These are phyloP conservation scores for Garra rufa DNA, from an alignment of 2,113 vertebrate species.

Conservation along the genomic window DNA sequence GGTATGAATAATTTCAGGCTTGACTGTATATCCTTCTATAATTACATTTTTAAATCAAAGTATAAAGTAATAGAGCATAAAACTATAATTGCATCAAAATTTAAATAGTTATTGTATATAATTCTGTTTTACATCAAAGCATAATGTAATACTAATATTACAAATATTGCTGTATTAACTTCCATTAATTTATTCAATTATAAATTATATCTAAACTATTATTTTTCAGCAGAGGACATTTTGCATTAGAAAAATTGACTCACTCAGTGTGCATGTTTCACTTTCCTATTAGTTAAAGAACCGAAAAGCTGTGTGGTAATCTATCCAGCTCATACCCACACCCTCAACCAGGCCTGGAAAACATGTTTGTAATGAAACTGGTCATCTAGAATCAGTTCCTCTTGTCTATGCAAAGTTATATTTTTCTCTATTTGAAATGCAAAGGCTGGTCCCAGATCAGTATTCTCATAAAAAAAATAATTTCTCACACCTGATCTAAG, in stretches of 20 bases:
- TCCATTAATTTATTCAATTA: background rate
- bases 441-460: background rate
- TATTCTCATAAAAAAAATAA: background rate
- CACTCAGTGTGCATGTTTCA: background rate
- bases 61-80: too few species aligned
- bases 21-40: too few species aligned
- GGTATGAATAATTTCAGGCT: too few species aligned
- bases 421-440: background rate
- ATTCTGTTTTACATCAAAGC: too few species aligned
- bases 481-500: background rate
- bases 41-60: too few species aligned
- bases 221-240: background rate
- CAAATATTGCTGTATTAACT: background rate
- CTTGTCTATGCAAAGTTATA: background rate
- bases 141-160: too few species aligned
- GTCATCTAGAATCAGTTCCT: slow-evolving; percentile 5
- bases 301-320: background rate
- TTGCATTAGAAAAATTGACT: background rate
- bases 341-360: background rate
- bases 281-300: slow-evolving; percentile 15
- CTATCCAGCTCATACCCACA: background rate
- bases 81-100: too few species aligned
- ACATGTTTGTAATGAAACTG: background rate
- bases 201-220: background rate
- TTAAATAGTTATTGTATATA: too few species aligned